A percentile compares a stretch with the other conserved stretches of the same genome.
phyloP scores from a whole-genome alignment of 2,888 invertebrate genomes.

The Parnassius orleans region DNA sequence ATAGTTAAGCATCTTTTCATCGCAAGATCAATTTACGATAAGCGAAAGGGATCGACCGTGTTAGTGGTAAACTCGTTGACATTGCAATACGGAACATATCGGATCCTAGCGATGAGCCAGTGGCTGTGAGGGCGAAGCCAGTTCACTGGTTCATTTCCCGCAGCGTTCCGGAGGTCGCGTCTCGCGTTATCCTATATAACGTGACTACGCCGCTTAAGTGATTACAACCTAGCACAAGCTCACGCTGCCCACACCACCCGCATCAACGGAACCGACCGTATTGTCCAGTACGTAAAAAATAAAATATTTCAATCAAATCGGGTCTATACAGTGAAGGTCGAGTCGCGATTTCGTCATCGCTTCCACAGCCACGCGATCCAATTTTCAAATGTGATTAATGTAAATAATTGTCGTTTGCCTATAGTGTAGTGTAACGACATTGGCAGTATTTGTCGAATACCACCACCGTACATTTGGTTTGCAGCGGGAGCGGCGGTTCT shows the following conservation, averaged over 20 bases:
- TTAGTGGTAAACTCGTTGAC: conserved; percentile 16
- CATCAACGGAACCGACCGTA: conserved; percentile 37
- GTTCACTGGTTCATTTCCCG: conserved; percentile 48
- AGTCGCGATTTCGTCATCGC: conserved; percentile 42
- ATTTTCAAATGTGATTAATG: conserved; percentile 46
- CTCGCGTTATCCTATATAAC: conserved; percentile 71
- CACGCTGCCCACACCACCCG: conserved; percentile 64
- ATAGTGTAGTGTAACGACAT: conserved; percentile 42
- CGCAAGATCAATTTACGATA: neutral
- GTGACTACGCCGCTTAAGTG: conserved; percentile 57
- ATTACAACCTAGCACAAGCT: conserved; percentile 67
- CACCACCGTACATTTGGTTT: conserved; percentile 62
- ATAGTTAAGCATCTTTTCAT: no score
- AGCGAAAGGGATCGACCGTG: neutral
- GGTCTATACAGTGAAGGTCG: conserved; percentile 49
- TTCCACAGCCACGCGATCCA: conserved; percentile 41
- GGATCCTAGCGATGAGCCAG: conserved; percentile 24
- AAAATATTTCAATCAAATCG: conserved; percentile 44
- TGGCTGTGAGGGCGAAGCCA: conserved; percentile 22
- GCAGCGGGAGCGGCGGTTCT: conserved; percentile 58
- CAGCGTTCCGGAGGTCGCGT: conserved; percentile 64
- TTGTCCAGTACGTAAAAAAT: conserved; percentile 59
- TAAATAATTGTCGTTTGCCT: conserved; percentile 45
- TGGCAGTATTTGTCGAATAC: conserved; percentile 53
- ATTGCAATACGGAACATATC: conserved; percentile 13